These are phyloP conservation scores for Aporophyla nigra DNA, from an alignment of 2,888 invertebrate genomes.

Conservation along the genomic window DNA sequence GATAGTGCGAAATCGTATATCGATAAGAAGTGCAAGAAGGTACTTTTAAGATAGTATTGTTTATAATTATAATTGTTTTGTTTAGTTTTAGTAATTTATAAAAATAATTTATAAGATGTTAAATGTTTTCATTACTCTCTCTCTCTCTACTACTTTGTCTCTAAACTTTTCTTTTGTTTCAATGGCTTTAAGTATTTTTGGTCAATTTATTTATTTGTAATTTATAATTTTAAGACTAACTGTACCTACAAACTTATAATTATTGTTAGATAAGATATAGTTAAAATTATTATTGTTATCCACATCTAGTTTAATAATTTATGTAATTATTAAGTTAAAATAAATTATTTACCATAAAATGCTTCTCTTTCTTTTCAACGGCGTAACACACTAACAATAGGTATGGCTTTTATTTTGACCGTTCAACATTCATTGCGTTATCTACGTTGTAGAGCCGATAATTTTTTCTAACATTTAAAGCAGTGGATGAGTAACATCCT, in stretches of 20 bases:
- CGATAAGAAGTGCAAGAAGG: conserved; percentile 58
- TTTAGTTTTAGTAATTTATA: conserved; percentile 18
- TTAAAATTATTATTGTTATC: neutral
- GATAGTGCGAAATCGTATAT: conserved; percentile 62
- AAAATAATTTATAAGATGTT: neutral
- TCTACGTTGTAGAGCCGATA: too few species aligned
- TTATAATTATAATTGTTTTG: neutral
- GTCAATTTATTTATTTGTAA: neutral
- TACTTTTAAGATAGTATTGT: neutral
- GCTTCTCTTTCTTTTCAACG: neutral
- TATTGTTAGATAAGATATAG: neutral
- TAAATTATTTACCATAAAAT: conserved; percentile 8
- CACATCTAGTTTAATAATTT: neutral
- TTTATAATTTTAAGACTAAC: neutral
- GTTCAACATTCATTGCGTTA: too few species aligned
- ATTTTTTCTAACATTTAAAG: too few species aligned
- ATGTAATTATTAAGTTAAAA: conserved; percentile 3
- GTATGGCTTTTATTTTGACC: too few species aligned
- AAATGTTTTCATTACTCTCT: neutral
- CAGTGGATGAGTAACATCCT: too few species aligned
- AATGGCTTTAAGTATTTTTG: too few species aligned
- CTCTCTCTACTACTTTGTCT: too few species aligned
- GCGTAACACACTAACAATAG: too few species aligned
- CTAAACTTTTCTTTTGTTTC: too few species aligned
- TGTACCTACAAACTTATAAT: neutral